Percentiles rank a stretch among this genome's conserved stretches.
phyloP scores from a whole-genome alignment of 92 coral and sea anemone genomes.

The Actinostola sp. region DNA sequence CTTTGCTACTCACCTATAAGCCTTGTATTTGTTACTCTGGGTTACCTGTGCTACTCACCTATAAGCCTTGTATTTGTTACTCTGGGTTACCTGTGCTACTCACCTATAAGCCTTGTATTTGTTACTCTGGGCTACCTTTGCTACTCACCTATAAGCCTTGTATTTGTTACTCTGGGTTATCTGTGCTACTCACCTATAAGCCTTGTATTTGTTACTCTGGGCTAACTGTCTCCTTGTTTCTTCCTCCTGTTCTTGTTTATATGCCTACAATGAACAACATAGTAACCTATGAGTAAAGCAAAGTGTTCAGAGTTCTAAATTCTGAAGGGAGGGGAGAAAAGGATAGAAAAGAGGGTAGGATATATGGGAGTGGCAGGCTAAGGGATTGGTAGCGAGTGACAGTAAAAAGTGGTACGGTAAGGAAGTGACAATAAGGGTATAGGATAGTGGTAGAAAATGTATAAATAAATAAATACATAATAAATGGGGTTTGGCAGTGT shows the following conservation, averaged over 20 bases:
- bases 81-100: neutral
- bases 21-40: slow-evolving; percentile 11
- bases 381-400: too few relatives aligned
- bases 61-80: slow-evolving; percentile 22
- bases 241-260: slow-evolving; percentile 92
- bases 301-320: neutral
- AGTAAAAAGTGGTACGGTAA: too few relatives aligned
- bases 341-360: too few relatives aligned
- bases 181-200: slow-evolving; percentile 78
- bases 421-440: too few relatives aligned
- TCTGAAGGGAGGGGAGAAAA: too few relatives aligned
- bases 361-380: too few relatives aligned
- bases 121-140: slow-evolving; percentile 4
- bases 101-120: neutral
- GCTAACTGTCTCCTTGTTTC: slow-evolving; percentile 95
- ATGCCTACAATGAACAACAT: slow-evolving; percentile 58
- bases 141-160: neutral
- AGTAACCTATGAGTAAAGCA: neutral
- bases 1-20: slow-evolving; percentile 6
- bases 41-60: neutral
- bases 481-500: too few relatives aligned
- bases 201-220: slow-evolving; percentile 92
- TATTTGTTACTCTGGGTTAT: neutral
- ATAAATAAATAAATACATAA: too few relatives aligned
- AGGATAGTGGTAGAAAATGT: too few relatives aligned